These are phyloP conservation scores for Drosophila barbarae DNA, from an alignment of 2,888 invertebrate species.

Conservation along the genomic window DNA sequence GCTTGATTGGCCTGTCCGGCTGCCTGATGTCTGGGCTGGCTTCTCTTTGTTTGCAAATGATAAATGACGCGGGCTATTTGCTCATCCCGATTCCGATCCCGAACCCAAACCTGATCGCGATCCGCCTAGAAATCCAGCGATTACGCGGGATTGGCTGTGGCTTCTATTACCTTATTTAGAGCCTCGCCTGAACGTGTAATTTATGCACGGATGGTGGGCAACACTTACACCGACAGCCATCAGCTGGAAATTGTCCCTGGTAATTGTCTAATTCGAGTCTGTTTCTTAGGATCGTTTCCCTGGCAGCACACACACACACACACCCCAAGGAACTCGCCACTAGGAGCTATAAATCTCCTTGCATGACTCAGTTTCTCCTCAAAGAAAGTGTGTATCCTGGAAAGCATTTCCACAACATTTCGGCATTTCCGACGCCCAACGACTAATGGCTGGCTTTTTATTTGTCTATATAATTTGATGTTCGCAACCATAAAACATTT, in stretches of 20 bases:
- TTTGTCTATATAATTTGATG: conserved; percentile 71
- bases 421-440: conserved; percentile 46
- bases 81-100: conserved; percentile 31
- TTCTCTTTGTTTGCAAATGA: conserved; percentile 72
- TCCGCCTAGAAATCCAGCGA: conserved; percentile 57
- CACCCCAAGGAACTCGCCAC: background rate
- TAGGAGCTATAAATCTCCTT: conserved; percentile 10
- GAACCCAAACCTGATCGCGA: conserved; percentile 7
- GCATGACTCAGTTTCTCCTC: conserved; percentile 35
- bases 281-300: conserved; percentile 23
- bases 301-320: conserved; percentile 7
- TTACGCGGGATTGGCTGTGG: conserved; percentile 53
- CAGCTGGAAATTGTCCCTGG: conserved; percentile 25
- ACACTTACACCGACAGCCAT: conserved; percentile 44
- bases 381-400: conserved; percentile 4
- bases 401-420: conserved; percentile 32
- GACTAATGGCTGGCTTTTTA: conserved; percentile 60
- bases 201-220: conserved; percentile 61
- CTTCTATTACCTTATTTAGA: conserved; percentile 55
- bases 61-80: conserved; percentile 71
- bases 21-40: conserved; percentile 59
- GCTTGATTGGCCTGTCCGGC: conserved; percentile 63
- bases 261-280: conserved; percentile 28
- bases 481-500: conserved; percentile 71
- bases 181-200: conserved; percentile 50